A percentile compares a stretch with the other conserved stretches of the same genome.
These are phyloP conservation scores for Amphimallon solstitiale DNA, from an alignment of 2,888 invertebrate genomes.

Conservation along the genomic window DNA sequence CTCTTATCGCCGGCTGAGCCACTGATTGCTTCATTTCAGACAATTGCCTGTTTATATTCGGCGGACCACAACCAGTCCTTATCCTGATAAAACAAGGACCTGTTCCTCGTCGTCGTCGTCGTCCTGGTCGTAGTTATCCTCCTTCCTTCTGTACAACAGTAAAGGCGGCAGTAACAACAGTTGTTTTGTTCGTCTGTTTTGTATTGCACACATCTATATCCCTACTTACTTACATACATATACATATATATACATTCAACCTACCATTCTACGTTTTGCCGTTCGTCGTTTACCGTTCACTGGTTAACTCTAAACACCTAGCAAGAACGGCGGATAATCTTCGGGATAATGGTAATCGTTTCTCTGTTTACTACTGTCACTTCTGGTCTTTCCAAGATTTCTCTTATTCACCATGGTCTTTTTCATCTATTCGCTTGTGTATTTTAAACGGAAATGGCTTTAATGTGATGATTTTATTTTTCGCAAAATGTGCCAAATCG, in stretches of 20 bases:
- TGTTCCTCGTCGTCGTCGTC: conserved; percentile 47
- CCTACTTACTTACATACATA: too few relatives aligned
- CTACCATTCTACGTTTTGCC: not conserved
- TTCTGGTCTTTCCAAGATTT: not conserved
- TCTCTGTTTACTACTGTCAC: conserved; percentile 52
- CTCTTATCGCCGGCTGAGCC: conserved; percentile 64
- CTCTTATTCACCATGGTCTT: too few relatives aligned
- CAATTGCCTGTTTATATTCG: conserved; percentile 67
- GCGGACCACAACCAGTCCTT: conserved; percentile 62
- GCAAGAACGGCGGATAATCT: conserved; percentile 54
- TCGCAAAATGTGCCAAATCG: too few relatives aligned
- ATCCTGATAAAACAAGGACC: conserved; percentile 59
- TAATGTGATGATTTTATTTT: too few relatives aligned
- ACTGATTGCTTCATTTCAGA: conserved; percentile 66
- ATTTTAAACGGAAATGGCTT: not conserved
- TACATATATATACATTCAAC: conserved; percentile 10
- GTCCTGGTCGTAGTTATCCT: not conserved
- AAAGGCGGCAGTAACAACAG: conserved; percentile 40
- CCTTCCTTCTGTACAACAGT: conserved; percentile 19
- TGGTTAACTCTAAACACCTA: conserved; percentile 49
- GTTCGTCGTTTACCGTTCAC: conserved; percentile 2
- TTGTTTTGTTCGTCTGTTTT: conserved; percentile 49
- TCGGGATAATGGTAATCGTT: conserved; percentile 55
- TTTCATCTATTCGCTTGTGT: not conserved
- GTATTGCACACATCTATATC: conserved; percentile 41